Evolutionary conservation across 2,797 vertebrate species (phyloP).

Genomic region (Vespertilio murinus): DNA sequence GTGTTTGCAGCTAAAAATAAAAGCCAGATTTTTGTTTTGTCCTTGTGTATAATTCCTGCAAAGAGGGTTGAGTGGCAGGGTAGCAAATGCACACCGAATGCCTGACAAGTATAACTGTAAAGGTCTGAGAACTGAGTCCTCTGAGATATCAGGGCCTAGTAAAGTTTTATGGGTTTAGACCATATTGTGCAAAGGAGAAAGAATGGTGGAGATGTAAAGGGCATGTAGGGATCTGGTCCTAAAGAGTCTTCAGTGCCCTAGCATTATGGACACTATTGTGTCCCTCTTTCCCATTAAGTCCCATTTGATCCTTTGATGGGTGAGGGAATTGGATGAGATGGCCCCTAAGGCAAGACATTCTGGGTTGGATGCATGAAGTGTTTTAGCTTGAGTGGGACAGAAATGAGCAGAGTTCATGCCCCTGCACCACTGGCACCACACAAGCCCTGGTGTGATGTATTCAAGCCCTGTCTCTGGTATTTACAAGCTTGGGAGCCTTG

Average conservation of each 20-base stretch:
- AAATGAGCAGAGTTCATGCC: not conserved
- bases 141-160: not conserved
- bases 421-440: not conserved
- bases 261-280: no score
- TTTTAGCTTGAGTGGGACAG: not conserved
- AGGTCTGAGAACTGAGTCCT: not conserved
- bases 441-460: not conserved
- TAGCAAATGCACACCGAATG: not conserved
- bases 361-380: not conserved
- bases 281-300: not conserved
- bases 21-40: not conserved
- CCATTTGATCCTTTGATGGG: not conserved
- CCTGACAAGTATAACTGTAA: not conserved
- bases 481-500: not conserved
- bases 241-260: not conserved
- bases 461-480: not conserved
- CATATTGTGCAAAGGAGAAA: not conserved
- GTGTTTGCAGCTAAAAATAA: not conserved
- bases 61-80: not conserved
- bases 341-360: not conserved
- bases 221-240: not conserved
- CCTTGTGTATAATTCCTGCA: not conserved
- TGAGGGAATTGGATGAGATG: not conserved
- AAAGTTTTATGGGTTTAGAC: not conserved
- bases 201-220: not conserved